Percentiles rank a stretch among this genome's conserved stretches.
Evolutionary conservation across 2,888 invertebrate genomes (phyloP).

Genomic region (Nipponacmea schrenckii): DNA sequence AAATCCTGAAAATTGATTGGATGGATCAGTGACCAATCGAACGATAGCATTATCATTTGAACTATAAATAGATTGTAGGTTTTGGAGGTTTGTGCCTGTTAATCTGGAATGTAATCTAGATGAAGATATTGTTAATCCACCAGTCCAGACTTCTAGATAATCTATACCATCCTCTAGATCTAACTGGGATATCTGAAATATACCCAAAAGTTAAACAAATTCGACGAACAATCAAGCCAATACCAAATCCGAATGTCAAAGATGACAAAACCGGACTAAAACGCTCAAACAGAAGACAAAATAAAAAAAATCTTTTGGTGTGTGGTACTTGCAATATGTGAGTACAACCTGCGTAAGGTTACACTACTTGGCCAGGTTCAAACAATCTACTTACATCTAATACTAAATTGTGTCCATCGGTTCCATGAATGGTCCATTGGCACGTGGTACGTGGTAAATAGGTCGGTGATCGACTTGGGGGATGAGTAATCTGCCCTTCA

Average conservation of each 20-base stretch:
- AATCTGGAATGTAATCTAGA: slow-evolving; percentile 35
- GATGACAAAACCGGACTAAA: too few relatives aligned
- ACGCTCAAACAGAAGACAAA: not conserved
- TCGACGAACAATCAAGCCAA: not conserved
- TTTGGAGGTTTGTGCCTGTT: slow-evolving; percentile 30
- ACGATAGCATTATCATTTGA: slow-evolving; percentile 42
- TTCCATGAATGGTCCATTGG: slow-evolving; percentile 42
- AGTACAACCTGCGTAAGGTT: not conserved
- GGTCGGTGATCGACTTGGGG: not conserved
- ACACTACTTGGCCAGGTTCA: too few relatives aligned
- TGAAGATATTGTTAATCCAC: slow-evolving; percentile 31
- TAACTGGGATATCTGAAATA: slow-evolving; percentile 38
- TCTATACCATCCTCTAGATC: slow-evolving; percentile 41
- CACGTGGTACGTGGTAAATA: slow-evolving; percentile 38
- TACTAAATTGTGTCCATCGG: slow-evolving; percentile 37
- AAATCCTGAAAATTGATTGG: slow-evolving; percentile 36
- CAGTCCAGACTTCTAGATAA: slow-evolving; percentile 44
- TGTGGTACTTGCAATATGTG: slow-evolving; percentile 1
- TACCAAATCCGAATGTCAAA: too few relatives aligned
- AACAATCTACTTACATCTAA: slow-evolving; percentile 31
- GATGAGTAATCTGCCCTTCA: slow-evolving; percentile 28
- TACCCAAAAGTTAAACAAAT: too few relatives aligned
- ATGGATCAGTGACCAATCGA: slow-evolving; percentile 43
- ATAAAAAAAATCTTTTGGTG: not conserved
- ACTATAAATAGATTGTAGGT: slow-evolving; percentile 29